These are phyloP conservation scores for Caranx ignobilis DNA, from an alignment of 2,113 vertebrate genomes.

Conservation along the genomic window DNA sequence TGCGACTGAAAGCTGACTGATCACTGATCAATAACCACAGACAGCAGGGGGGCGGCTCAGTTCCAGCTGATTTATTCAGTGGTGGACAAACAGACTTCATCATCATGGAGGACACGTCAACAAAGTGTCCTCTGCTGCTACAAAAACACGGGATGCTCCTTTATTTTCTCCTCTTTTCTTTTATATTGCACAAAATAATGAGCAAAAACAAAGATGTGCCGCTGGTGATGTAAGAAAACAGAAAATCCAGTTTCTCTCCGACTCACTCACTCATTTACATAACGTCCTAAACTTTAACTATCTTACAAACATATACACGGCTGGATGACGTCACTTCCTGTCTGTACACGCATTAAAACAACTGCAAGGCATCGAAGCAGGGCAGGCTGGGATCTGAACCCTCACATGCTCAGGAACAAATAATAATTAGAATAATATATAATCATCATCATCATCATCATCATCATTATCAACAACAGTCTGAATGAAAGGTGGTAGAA, in stretches of 20 bases:
- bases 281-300: constrained; percentile 89
- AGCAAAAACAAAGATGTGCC: constrained; percentile 87
- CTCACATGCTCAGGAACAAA: constrained; percentile 87
- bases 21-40: constrained; percentile 40
- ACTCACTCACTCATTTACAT: constrained; percentile 94
- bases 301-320: constrained; percentile 96
- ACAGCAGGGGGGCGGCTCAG: constrained; percentile 81
- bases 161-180: constrained; percentile 85
- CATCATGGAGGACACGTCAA: constrained; percentile 87
- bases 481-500: constrained; percentile 75
- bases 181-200: constrained; percentile 97
- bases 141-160: constrained; percentile 84
- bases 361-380: constrained; percentile 84
- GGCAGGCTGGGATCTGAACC: constrained; percentile 77
- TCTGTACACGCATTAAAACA: constrained; percentile 91
- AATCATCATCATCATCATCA: background rate
- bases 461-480: background rate
- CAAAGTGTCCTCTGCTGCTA: constrained; percentile 86
- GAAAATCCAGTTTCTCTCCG: constrained; percentile 93
- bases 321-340: constrained; percentile 90
- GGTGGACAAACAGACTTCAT: constrained; percentile 92
- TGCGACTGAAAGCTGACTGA: background rate
- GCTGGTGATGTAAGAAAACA: constrained; percentile 83
- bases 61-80: constrained; percentile 98
- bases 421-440: background rate